These are phyloP conservation scores for Boulengeromyrus knoepffleri DNA, from an alignment of 2,113 vertebrate species.

Conservation along the genomic window DNA sequence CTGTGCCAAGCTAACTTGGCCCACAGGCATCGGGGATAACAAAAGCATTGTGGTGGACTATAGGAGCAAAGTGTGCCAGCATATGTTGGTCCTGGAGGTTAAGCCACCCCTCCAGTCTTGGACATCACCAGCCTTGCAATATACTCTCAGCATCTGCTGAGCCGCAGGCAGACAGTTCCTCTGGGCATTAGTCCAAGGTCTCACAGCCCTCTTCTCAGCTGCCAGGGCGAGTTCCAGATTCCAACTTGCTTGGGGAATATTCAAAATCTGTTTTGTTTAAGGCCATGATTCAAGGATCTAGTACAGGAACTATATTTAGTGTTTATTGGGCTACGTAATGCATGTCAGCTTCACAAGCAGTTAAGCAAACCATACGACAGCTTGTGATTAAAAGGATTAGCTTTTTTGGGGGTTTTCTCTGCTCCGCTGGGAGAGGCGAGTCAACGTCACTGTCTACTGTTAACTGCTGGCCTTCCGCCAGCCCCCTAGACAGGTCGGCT, in stretches of 20 bases:
- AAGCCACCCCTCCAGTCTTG: neutral
- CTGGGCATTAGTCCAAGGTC: neutral
- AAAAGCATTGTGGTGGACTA: neutral
- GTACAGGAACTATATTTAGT: neutral
- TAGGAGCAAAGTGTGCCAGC: neutral
- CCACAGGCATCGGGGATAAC: neutral
- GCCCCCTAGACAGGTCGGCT: neutral
- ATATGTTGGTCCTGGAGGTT: neutral
- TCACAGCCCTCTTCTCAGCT: neutral
- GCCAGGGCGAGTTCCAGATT: neutral
- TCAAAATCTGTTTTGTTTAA: neutral
- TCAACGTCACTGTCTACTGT: neutral
- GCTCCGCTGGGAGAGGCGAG: neutral
- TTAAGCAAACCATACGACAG: conserved; percentile 1
- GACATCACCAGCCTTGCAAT: neutral
- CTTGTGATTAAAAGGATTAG: neutral
- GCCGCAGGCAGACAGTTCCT: neutral
- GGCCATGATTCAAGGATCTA: neutral
- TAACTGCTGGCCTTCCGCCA: neutral
- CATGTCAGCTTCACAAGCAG: neutral
- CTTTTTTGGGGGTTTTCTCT: neutral
- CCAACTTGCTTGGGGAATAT: neutral
- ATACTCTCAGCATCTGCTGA: neutral
- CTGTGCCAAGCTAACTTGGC: neutral
- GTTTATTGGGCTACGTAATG: neutral